These are phyloP conservation scores for Latheticus oryzae DNA, from an alignment of 2,888 invertebrate genomes.

Conservation along the genomic window DNA sequence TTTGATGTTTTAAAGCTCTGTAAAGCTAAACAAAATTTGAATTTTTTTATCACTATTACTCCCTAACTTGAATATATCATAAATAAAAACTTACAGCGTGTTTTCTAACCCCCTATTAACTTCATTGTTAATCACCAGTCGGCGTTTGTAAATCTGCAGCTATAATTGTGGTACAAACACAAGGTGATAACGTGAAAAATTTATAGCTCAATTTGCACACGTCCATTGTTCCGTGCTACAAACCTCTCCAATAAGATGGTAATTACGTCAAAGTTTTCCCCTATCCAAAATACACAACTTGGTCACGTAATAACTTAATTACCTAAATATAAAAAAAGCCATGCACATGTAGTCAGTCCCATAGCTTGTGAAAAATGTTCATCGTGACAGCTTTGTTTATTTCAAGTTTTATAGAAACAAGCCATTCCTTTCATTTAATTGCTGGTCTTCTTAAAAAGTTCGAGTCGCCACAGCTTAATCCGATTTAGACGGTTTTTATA, in stretches of 20 bases:
- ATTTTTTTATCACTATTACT: too few relatives aligned
- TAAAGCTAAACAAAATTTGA: too few relatives aligned
- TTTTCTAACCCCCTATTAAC: slow-evolving; percentile 30
- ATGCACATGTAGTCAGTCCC: slow-evolving; percentile 26
- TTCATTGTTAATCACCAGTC: slow-evolving; percentile 15
- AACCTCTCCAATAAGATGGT: slow-evolving; percentile 26
- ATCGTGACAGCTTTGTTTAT: slow-evolving; percentile 1
- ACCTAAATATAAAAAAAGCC: slow-evolving; percentile 19
- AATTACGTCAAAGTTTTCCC: slow-evolving; percentile 25
- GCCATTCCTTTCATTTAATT: neutral
- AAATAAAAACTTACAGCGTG: slow-evolving; percentile 22
- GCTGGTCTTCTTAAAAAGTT: slow-evolving; percentile 16
- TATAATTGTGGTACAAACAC: slow-evolving; percentile 28
- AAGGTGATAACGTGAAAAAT: slow-evolving; percentile 41
- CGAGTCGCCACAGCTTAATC: slow-evolving; percentile 22
- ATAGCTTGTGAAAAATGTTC: slow-evolving; percentile 27
- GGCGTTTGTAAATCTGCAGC: slow-evolving; percentile 23
- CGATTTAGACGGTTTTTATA: slow-evolving; percentile 26
- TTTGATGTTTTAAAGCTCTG: too few relatives aligned
- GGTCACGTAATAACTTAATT: slow-evolving; percentile 41
- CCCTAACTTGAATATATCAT: too few relatives aligned
- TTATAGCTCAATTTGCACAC: slow-evolving; percentile 39
- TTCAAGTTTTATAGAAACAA: neutral
- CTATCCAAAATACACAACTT: slow-evolving; percentile 27
- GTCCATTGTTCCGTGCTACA: slow-evolving; percentile 26